These are phyloP conservation scores for Myoxocephalus aenaeus DNA, from an alignment of 2,797 vertebrate species.

Conservation along the genomic window DNA sequence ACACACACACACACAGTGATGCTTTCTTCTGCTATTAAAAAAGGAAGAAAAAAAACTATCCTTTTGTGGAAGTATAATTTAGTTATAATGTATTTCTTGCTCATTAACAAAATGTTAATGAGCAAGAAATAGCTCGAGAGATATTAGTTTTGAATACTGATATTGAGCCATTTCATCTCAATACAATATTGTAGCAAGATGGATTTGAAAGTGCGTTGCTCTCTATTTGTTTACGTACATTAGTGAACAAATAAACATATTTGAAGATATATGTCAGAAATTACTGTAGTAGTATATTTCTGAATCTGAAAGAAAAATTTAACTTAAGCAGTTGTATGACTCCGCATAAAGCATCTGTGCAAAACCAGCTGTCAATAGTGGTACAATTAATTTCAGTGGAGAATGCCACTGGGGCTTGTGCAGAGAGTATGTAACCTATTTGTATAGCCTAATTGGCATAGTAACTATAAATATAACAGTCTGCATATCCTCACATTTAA, in stretches of 20 bases:
- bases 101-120: constrained; percentile 29
- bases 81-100: too few relatives aligned
- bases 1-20: constrained; percentile 19
- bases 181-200: not conserved
- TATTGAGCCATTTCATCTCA: not conserved
- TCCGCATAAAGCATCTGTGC: not conserved
- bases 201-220: not conserved
- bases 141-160: not conserved
- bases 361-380: not conserved
- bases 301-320: not conserved
- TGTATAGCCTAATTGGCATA: not conserved
- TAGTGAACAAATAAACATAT: not conserved
- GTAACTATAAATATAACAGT: not conserved
- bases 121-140: not conserved
- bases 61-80: constrained; percentile 26
- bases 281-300: not conserved
- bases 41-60: not conserved
- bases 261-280: not conserved
- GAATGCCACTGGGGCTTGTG: not conserved
- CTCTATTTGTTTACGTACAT: not conserved
- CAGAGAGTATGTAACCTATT: not conserved
- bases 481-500: not conserved
- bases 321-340: not conserved
- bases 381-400: not conserved
- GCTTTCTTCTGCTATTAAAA: constrained; percentile 13